phyloP scores from a whole-genome alignment of 1,140 invertebrate species.

The Apis cerana region DNA sequence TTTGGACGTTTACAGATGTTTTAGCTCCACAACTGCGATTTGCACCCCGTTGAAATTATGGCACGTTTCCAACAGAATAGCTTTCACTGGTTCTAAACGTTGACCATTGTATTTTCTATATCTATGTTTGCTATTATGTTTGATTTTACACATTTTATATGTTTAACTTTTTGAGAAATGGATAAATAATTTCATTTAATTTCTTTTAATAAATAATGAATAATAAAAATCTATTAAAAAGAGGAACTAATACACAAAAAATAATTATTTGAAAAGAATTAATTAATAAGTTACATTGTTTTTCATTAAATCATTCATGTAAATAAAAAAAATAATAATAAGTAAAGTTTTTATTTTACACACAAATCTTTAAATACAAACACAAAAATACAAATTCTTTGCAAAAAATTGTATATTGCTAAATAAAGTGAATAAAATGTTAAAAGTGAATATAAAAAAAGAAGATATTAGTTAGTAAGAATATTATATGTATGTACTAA shows the following conservation, averaged over 20 bases:
- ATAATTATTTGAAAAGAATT: too few species aligned
- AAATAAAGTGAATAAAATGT: background rate
- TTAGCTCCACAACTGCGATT: constrained; percentile 9
- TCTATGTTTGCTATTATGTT: background rate
- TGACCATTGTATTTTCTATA: constrained; percentile 6
- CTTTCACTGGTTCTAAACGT: constrained; percentile 21
- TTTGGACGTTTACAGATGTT: constrained; percentile 12
- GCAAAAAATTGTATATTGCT: background rate
- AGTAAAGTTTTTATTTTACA: background rate
- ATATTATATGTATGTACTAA: too few species aligned
- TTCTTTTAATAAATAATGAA: too few species aligned
- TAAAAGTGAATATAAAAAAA: background rate
- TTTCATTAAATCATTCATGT: background rate
- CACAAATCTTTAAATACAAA: background rate
- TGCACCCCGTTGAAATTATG: constrained; percentile 46
- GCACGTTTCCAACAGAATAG: constrained; percentile 59
- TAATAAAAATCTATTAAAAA: too few species aligned
- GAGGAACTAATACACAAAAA: too few species aligned
- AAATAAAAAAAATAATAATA: background rate
- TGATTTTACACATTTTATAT: background rate
- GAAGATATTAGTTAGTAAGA: background rate
- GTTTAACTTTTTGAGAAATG: background rate
- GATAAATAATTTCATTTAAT: too few species aligned
- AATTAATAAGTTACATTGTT: too few species aligned
- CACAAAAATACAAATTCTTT: background rate